Base-by-base conservation (phyloP, 2,888 invertebrate genomes). In the Andricus quercusramuli region DNA sequence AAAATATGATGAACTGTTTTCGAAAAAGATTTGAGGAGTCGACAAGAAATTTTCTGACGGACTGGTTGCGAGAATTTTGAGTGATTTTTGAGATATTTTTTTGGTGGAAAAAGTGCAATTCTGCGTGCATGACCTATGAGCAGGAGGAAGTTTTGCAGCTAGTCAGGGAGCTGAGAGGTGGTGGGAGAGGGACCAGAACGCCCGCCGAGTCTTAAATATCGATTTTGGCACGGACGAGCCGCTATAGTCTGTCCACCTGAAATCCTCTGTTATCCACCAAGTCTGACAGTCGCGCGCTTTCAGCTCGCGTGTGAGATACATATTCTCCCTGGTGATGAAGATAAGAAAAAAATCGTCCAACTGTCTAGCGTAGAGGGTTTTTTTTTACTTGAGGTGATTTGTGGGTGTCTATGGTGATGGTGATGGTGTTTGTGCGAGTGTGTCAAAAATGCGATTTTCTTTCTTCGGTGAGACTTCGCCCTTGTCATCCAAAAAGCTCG, bases 171-270 rank as follows among this genome's bases (percentile, higher is more conserved):
- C 74, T 29, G 83, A 74, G 83, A 82, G 83, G 81, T 83, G 88
- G 86, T 82, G 83, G 85, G 83, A 85, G 86, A 87, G 86, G 84
- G 86, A 85, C 81, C 79, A 82, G 81, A 85, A 86, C 87, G 89
- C 87, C 89, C 85, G 88, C 86, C 88, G 89, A 88, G 89, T 88
- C 90, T 89, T 88, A 88, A 91, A 90, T 91, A 91, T 91, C 91
- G 91, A 91, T 91, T 90, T 89, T 89, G 86, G 88, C 87, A 87
- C 86, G 87, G 83, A 86, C 83, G 85, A 86, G 83, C 83, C 79
- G 79, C 86, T 84, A 84, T 86, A 86, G 67, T 79, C 62, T 78
- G 68, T 80, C 70, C 79, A 37, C 68, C 79, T 81, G 74, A 78
- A 78, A 66, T 78, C 44, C 76, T 66, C 76, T 78, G 56, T 74